Percentiles rank a stretch among this genome's conserved stretches.
Conservation (phyloP, 2,113 vertebrate species). For the Dendrocopos noguchii region DNA sequence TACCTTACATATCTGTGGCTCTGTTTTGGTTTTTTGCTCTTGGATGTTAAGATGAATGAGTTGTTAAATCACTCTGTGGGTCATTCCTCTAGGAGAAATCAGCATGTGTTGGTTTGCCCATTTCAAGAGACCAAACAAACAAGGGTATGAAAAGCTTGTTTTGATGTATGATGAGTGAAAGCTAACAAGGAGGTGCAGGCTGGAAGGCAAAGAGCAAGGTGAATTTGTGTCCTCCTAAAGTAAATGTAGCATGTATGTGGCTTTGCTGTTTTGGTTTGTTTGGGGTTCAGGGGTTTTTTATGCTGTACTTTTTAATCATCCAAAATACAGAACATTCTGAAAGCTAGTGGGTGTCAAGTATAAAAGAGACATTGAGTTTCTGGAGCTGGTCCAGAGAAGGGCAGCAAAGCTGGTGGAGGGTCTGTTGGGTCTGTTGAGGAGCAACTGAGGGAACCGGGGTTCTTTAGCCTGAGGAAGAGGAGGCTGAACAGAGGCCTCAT, state of each 20-base stretch:
- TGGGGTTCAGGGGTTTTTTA: not conserved
- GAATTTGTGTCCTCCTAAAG: not conserved
- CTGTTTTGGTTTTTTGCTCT: not conserved
- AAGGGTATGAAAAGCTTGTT: not conserved
- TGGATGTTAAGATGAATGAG: not conserved
- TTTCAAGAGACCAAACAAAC: not conserved
- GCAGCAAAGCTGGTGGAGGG: too few species aligned
- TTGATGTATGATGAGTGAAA: not conserved
- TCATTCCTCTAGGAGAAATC: not conserved
- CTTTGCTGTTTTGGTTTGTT: not conserved
- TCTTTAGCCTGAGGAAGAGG: too few species aligned
- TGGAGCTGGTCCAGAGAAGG: too few species aligned
- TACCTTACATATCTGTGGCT: not conserved
- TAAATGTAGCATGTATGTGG: not conserved
- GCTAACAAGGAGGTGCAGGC: not conserved
- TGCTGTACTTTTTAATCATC: not conserved
- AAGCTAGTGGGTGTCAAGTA: not conserved
- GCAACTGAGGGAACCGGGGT: too few species aligned
- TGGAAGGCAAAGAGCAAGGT: not conserved
- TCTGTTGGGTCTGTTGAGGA: too few species aligned
- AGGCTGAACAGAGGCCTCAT: too few species aligned
- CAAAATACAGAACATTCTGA: not conserved
- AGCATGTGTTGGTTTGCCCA: not conserved
- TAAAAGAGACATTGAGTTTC: too few species aligned
- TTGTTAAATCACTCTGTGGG: not conserved